These are phyloP conservation scores for Notodromas monacha DNA, from an alignment of 2,888 invertebrate genomes.

Conservation along the genomic window DNA sequence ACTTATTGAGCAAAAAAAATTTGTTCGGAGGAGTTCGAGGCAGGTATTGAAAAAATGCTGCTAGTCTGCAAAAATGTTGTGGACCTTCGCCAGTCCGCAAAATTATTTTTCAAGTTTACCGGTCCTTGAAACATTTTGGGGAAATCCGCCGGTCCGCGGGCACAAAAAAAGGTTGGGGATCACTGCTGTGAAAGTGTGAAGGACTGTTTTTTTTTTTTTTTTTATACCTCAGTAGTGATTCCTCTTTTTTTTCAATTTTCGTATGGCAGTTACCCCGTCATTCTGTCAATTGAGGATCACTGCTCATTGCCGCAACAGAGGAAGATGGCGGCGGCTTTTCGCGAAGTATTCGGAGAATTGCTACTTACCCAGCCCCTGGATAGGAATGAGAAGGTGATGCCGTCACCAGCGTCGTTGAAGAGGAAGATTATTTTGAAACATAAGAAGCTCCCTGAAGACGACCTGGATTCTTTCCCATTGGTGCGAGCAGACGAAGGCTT, in stretches of 20 bases:
- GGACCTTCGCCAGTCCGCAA: too few relatives aligned
- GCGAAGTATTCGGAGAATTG: conserved; percentile 53
- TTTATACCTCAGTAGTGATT: conserved; percentile 7
- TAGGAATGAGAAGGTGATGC: conserved; percentile 38
- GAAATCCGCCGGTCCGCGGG: too few relatives aligned
- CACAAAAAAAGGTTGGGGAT: too few relatives aligned
- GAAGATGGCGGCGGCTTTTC: conserved; percentile 50
- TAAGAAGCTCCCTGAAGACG: conserved; percentile 67
- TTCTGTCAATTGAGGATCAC: conserved; percentile 68
- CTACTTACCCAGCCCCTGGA: conserved; percentile 40
- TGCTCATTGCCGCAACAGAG: conserved; percentile 60
- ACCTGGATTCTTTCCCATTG: neutral
- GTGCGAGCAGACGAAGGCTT: neutral
- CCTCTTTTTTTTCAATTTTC: conserved; percentile 2
- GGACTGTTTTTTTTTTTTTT: conserved; percentile 7
- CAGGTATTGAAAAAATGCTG: too few relatives aligned
- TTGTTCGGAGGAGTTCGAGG: too few relatives aligned
- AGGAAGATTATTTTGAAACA: conserved; percentile 47
- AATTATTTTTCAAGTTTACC: too few relatives aligned
- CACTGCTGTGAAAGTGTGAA: neutral
- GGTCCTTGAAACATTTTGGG: too few relatives aligned
- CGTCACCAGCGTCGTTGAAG: conserved; percentile 46
- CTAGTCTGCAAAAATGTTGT: too few relatives aligned
- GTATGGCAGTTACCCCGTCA: conserved; percentile 38
- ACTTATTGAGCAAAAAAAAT: too few relatives aligned